Conservation (phyloP, 2,797 vertebrate genomes). For the Pseudochirops corinnae region DNA sequence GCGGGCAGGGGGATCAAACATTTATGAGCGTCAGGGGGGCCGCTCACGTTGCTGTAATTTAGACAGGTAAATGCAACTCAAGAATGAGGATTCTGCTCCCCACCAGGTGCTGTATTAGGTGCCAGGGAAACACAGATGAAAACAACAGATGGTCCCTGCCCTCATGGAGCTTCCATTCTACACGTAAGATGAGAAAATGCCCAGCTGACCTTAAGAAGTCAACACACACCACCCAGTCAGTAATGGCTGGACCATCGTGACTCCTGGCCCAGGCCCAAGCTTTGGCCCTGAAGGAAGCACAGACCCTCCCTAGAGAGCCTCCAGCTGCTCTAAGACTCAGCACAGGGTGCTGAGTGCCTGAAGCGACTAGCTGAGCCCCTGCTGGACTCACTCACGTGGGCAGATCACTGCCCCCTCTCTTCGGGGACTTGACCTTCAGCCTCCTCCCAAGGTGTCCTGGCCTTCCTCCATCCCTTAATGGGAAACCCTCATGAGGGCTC, state of each 20-base stretch:
- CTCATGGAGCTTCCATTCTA: neutral
- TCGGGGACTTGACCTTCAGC: neutral
- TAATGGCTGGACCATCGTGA: neutral
- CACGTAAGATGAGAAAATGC: neutral
- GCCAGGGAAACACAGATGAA: too few species aligned
- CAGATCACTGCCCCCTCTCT: neutral
- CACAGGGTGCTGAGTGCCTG: too few species aligned
- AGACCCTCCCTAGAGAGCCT: neutral
- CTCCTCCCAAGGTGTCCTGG: neutral
- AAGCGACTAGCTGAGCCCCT: neutral
- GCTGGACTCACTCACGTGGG: fast-evolving
- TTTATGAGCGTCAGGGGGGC: neutral
- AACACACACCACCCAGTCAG: neutral
- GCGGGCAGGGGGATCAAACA: neutral
- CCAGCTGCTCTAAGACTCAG: too few species aligned
- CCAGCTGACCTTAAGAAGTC: neutral
- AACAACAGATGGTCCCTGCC: neutral
- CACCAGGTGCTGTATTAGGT: neutral
- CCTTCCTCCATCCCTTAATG: too few species aligned
- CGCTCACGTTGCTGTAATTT: neutral
- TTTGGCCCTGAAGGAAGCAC: neutral
- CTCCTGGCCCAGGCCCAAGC: neutral
- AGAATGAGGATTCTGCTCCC: neutral
- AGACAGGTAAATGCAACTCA: neutral
- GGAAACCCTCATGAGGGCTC: too few species aligned